Conservation (phyloP, 1,140 invertebrate genomes). For the Phthorimaea operculella region DNA sequence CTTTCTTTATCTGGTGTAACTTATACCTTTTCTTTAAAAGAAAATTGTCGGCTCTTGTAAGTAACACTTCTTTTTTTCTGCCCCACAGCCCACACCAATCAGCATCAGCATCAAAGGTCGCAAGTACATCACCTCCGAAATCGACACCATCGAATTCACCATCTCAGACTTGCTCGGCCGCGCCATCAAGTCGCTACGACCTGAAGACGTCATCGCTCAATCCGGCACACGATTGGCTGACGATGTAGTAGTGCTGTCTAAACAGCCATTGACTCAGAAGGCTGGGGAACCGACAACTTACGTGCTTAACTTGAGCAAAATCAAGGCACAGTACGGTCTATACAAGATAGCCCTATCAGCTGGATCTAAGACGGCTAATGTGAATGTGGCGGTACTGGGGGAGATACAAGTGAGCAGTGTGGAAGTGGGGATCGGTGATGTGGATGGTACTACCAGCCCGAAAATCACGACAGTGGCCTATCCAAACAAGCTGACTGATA, state of each 20-base stretch:
- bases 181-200: conserved; percentile 69
- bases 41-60: too few relatives aligned
- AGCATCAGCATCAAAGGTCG: conserved; percentile 82
- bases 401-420: conserved; percentile 80
- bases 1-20: too few relatives aligned
- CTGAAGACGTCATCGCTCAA: conserved; percentile 78
- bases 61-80: conserved; percentile 4
- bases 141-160: conserved; percentile 78
- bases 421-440: conserved; percentile 90
- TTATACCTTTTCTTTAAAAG: too few relatives aligned
- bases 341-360: conserved; percentile 85
- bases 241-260: conserved; percentile 80
- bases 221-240: conserved; percentile 79
- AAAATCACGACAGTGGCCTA: conserved; percentile 80
- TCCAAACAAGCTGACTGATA: conserved; percentile 76
- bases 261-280: conserved; percentile 65
- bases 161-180: conserved; percentile 89
- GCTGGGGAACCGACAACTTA: conserved; percentile 75
- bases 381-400: conserved; percentile 80
- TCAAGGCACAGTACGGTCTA: conserved; percentile 83
- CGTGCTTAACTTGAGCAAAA: conserved; percentile 82
- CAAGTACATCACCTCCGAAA: conserved; percentile 76
- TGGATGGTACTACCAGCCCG: conserved; percentile 85
- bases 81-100: conserved; percentile 70
- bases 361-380: conserved; percentile 72